A percentile compares a stretch with the other conserved stretches of the same genome.
Evolutionary conservation across 2,888 invertebrate genomes (phyloP).

Genomic region (Drosophila antonietae): DNA sequence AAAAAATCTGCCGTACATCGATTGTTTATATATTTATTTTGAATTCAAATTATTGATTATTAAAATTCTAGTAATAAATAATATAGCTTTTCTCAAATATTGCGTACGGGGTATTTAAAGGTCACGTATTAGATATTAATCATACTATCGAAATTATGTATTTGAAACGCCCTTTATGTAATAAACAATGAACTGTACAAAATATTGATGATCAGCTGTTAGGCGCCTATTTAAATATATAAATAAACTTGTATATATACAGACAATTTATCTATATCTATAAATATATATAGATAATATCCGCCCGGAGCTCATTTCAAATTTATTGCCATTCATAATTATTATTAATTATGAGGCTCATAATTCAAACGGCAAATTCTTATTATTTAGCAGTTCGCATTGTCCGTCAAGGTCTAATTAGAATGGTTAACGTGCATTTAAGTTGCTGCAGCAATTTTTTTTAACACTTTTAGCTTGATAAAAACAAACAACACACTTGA

Average conservation of each 20-base stretch:
- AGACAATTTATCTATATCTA: neutral
- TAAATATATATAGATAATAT: neutral
- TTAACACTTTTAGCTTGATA: conserved; percentile 14
- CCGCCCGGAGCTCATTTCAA: conserved; percentile 17
- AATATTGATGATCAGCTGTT: conserved; percentile 37
- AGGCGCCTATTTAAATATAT: conserved; percentile 12
- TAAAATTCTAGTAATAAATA: neutral
- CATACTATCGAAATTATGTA: conserved; percentile 22
- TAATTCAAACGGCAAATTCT: conserved; percentile 20
- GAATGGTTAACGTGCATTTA: conserved; percentile 36
- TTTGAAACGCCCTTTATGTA: conserved; percentile 46
- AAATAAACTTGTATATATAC: neutral
- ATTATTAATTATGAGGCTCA: conserved; percentile 21
- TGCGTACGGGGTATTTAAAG: neutral
- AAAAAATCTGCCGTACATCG: neutral
- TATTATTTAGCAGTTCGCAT: conserved; percentile 22
- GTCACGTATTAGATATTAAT: neutral
- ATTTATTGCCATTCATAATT: conserved; percentile 16
- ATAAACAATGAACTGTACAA: conserved; percentile 32
- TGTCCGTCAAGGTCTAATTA: conserved; percentile 52
- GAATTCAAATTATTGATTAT: no score
- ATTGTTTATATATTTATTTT: neutral
- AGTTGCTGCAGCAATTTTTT: conserved; percentile 12
- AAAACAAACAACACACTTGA: conserved; percentile 11
- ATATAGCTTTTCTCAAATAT: no score